Evolutionary conservation across 2,888 invertebrate species (phyloP).

Genomic region (Abrostola triplasia): DNA sequence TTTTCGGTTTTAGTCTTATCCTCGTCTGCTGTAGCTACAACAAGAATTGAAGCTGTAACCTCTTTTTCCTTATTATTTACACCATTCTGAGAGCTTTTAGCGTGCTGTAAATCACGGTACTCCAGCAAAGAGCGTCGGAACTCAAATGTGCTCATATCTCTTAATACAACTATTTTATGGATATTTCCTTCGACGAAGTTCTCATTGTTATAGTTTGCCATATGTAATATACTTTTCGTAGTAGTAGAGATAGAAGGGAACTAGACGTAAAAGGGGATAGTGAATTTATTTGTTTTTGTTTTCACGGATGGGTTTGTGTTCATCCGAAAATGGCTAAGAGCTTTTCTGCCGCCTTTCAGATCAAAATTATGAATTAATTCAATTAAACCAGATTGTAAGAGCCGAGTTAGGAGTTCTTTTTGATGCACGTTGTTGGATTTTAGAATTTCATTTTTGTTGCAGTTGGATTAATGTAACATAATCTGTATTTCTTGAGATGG

Average conservation of each 20-base stretch:
- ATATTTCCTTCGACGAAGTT: slow-evolving; percentile 39
- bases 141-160: slow-evolving; percentile 64
- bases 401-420: too few relatives aligned
- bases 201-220: slow-evolving; percentile 20
- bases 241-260: slow-evolving; percentile 10
- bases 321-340: neutral
- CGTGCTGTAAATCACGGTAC: slow-evolving; percentile 70
- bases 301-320: neutral
- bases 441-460: too few relatives aligned
- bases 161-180: slow-evolving; percentile 63
- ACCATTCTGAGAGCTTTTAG: slow-evolving; percentile 62
- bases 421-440: too few relatives aligned
- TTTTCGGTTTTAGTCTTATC: too few relatives aligned
- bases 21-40: neutral
- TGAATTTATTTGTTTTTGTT: slow-evolving; percentile 4
- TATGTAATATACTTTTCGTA: slow-evolving; percentile 13
- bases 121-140: slow-evolving; percentile 59
- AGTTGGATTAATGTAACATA: too few relatives aligned
- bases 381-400: too few relatives aligned
- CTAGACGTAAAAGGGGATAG: slow-evolving; percentile 13
- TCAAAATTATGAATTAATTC: too few relatives aligned
- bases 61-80: slow-evolving; percentile 24
- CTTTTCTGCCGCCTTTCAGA: neutral
- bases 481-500: too few relatives aligned
- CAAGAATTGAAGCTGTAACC: slow-evolving; percentile 21